These are phyloP conservation scores for Gorsachius goisagi DNA, from an alignment of 2,113 vertebrate species.

Conservation along the genomic window DNA sequence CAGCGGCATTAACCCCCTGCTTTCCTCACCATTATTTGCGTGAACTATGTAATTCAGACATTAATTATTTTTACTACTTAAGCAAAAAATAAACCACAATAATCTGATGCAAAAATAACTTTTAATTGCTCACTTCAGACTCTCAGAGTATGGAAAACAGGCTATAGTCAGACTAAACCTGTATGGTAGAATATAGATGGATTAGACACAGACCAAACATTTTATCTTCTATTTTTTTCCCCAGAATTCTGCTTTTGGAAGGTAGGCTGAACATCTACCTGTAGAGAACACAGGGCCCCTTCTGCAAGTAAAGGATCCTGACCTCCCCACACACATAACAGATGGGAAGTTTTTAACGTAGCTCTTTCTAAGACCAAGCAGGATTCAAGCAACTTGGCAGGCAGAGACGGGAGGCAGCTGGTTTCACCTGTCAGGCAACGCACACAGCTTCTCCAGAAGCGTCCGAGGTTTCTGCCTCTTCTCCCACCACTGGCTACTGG, in stretches of 20 bases:
- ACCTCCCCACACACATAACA: background rate
- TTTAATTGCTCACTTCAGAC: background rate
- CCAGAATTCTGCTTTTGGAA: background rate
- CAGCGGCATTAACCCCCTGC: background rate
- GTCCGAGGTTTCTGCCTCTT: too few species aligned
- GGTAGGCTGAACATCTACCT: background rate
- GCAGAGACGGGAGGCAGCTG: background rate
- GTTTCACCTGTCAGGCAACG: background rate
- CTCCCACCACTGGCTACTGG: background rate
- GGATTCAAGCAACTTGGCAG: background rate
- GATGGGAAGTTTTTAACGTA: background rate
- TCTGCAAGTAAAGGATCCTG: background rate
- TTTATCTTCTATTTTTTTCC: background rate
- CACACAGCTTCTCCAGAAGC: rapidly evolving
- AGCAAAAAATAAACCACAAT: background rate
- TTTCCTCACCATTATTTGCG: background rate
- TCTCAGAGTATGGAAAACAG: background rate
- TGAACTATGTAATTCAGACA: background rate
- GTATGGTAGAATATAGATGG: background rate
- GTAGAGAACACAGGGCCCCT: background rate
- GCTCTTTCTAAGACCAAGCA: background rate
- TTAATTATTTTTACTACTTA: background rate
- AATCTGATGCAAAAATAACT: background rate
- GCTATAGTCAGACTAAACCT: background rate
- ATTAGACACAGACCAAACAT: background rate